Evolutionary conservation across 2,113 vertebrate species (phyloP).

Genomic region (Chrysemys picta): DNA sequence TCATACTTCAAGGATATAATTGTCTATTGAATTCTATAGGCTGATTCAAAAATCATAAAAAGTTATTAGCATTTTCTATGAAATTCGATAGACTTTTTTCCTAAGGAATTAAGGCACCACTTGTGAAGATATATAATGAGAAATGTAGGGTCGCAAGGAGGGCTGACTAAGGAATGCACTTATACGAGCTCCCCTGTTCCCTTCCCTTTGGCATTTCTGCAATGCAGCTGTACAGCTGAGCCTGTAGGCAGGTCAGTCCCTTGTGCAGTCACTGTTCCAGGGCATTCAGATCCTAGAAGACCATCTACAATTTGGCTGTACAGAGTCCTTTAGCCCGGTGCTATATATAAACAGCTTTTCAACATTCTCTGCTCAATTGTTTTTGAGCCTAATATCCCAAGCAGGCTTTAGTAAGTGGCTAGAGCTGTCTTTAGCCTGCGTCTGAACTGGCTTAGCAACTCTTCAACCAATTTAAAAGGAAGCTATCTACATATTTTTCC

Average conservation of each 20-base stretch:
- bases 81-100: not conserved
- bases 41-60: not conserved
- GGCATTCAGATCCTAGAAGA: not conserved
- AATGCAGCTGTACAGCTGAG: not conserved
- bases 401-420: not conserved
- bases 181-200: not conserved
- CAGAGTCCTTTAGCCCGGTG: fast-evolving
- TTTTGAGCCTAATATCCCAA: not conserved
- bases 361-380: not conserved
- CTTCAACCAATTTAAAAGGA: constrained; percentile 15
- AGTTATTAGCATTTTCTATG: not conserved
- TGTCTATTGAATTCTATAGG: not conserved
- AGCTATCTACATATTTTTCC: not conserved
- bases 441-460: not conserved
- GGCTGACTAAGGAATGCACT: not conserved
- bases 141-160: not conserved
- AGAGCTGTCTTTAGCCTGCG: not conserved
- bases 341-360: not conserved
- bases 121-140: not conserved
- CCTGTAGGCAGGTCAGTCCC: not conserved
- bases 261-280: not conserved
- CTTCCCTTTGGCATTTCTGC: not conserved
- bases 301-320: not conserved
- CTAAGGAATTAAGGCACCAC: not conserved
- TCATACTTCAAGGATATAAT: not conserved